Conservation (phyloP, 1,140 invertebrate genomes). For the Brachionus sp. region DNA sequence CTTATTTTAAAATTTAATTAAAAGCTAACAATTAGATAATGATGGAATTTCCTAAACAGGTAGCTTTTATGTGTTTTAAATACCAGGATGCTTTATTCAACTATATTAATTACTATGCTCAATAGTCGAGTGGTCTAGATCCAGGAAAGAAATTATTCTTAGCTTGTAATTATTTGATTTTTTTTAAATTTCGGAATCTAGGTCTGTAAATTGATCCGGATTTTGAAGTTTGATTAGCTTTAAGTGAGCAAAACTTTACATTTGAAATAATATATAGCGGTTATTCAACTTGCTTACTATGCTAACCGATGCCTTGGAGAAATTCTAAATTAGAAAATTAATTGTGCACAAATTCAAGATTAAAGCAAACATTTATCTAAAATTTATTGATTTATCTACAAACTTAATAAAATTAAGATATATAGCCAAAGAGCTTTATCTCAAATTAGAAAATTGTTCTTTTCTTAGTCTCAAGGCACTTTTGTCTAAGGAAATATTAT, state of each 20-base stretch:
- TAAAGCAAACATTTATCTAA: constrained; percentile 10
- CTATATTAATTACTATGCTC: neutral
- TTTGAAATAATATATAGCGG: neutral
- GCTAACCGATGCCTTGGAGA: neutral
- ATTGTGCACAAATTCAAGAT: neutral
- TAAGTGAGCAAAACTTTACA: neutral
- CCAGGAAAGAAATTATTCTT: constrained; percentile 2
- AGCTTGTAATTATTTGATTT: neutral
- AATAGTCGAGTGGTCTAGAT: neutral
- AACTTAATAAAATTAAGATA: constrained; percentile 1
- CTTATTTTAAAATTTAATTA: neutral
- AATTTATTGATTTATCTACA: constrained; percentile 5
- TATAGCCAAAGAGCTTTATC: neutral
- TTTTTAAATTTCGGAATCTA: neutral
- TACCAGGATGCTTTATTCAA: neutral
- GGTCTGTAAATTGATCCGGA: neutral
- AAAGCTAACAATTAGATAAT: neutral
- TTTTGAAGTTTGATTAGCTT: neutral
- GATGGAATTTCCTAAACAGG: neutral
- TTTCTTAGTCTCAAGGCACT: constrained; percentile 9
- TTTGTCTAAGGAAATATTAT: neutral
- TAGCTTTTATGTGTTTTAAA: neutral
- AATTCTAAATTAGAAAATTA: neutral
- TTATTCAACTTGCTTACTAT: neutral
- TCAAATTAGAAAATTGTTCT: constrained; percentile 3